Conservation (phyloP, 2,888 invertebrate genomes). For the Rhagonycha lutea region DNA sequence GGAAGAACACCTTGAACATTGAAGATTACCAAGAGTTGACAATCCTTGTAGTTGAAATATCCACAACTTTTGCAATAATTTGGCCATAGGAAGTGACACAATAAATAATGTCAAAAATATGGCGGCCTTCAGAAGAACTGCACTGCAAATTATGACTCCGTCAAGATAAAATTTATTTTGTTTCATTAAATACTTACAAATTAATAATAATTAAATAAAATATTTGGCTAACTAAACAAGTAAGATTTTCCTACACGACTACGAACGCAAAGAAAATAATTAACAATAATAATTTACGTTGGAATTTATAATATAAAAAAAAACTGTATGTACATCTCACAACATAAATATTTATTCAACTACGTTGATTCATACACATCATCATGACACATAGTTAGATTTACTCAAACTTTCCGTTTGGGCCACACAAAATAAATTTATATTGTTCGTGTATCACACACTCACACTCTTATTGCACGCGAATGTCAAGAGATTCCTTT, state of each 20-base stretch:
- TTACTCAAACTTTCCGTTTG: neutral
- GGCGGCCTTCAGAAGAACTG: too few species aligned
- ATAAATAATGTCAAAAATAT: too few species aligned
- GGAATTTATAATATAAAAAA: neutral
- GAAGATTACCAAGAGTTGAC: too few species aligned
- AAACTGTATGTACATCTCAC: neutral
- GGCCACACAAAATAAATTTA: neutral
- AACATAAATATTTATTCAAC: neutral
- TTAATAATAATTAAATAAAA: neutral
- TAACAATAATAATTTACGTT: neutral
- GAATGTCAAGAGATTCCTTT: constrained; percentile 2
- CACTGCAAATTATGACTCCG: neutral
- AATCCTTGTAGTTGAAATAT: too few species aligned
- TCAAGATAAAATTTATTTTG: neutral
- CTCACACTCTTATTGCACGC: neutral
- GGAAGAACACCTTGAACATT: too few species aligned
- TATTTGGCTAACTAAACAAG: neutral
- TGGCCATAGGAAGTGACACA: too few species aligned
- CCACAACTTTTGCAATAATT: too few species aligned
- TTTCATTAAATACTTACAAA: neutral
- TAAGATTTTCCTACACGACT: neutral
- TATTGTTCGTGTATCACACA: neutral
- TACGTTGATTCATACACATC: neutral
- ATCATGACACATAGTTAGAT: neutral
- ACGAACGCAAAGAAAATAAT: neutral